These are phyloP conservation scores for Vanessa tameamea DNA, from an alignment of 1,140 invertebrate genomes.

Conservation along the genomic window DNA sequence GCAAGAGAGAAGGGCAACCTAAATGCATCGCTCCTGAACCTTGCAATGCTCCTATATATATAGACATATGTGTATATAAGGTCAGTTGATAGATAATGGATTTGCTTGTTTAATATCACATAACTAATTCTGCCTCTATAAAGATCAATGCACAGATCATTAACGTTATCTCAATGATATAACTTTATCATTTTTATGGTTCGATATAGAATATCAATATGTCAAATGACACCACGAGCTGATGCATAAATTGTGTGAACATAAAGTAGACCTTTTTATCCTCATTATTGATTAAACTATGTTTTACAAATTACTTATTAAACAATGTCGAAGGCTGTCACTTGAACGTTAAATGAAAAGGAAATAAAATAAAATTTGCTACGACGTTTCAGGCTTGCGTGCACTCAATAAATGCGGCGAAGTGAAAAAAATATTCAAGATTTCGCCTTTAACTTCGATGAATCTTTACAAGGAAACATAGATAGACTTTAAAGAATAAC, in stretches of 20 bases:
- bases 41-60: conserved; percentile 43
- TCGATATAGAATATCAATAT: not conserved
- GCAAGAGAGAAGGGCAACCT: conserved; percentile 47
- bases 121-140: conserved; percentile 17
- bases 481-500: not conserved
- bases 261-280: not conserved
- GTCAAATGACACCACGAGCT: not conserved
- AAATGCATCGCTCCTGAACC: conserved; percentile 56
- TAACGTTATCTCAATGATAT: conserved; percentile 8
- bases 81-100: conserved; percentile 25
- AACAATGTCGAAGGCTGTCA: not conserved
- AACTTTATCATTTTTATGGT: conserved; percentile 10
- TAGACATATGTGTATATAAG: conserved; percentile 15
- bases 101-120: not conserved
- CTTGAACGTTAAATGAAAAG: conserved; percentile 10
- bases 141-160: conserved; percentile 2
- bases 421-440: conserved; percentile 30
- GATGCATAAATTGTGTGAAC: not conserved
- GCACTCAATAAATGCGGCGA: conserved; percentile 11
- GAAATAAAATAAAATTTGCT: conserved; percentile 33
- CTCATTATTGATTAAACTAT: not conserved
- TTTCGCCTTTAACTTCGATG: conserved; percentile 24
- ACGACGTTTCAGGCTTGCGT: conserved; percentile 22
- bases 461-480: conserved; percentile 25
- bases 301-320: conserved; percentile 1